phyloP scores from a whole-genome alignment of 2,113 vertebrate genomes.

The Tyto alba region DNA sequence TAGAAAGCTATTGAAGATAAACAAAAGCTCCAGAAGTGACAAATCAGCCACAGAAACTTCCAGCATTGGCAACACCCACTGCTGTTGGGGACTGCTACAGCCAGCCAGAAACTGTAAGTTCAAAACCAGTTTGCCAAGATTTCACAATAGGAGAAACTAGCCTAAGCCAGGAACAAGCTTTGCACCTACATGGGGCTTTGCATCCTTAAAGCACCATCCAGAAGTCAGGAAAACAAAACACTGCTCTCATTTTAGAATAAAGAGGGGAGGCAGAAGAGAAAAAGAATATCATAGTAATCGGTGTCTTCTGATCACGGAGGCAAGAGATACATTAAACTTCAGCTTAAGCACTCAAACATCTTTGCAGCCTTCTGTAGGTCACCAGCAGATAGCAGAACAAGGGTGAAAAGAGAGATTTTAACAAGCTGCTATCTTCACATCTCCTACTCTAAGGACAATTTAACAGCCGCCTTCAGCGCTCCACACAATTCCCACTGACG shows the following conservation, averaged over 20 bases:
- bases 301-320: background rate
- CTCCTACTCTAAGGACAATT: background rate
- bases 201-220: background rate
- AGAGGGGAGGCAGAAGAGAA: background rate
- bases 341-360: background rate
- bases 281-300: background rate
- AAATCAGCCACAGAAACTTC: background rate
- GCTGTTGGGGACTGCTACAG: background rate
- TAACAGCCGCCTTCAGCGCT: background rate
- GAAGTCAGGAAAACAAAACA: background rate
- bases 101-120: background rate
- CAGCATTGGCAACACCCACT: background rate
- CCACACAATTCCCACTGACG: too few relatives aligned
- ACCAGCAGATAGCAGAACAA: background rate
- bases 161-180: background rate
- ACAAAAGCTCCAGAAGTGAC: background rate
- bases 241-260: background rate
- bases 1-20: background rate
- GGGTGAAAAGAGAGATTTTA: background rate
- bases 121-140: slow-evolving; percentile 47
- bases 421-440: background rate
- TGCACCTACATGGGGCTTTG: background rate
- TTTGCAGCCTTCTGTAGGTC: background rate
- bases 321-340: background rate
- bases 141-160: background rate